Base-by-base conservation (phyloP, 2,113 vertebrate genomes). In the Phrynocephalus versicolor region DNA sequence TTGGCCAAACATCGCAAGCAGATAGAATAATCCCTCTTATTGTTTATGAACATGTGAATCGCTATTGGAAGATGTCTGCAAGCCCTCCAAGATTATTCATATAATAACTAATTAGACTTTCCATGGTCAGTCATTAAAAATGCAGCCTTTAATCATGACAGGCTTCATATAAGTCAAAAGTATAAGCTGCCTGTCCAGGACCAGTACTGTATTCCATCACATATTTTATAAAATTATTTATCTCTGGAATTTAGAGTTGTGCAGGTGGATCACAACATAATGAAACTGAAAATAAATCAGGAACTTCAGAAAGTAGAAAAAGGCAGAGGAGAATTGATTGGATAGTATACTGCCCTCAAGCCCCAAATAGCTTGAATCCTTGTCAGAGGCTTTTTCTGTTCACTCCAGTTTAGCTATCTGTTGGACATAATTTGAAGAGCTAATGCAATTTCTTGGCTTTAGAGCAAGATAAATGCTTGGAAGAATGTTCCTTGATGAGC, bases 401-500 rank as follows among this genome's bases (percentile, higher is more conserved):
- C 64, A 64, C 8, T 60, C 37, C 4, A 13, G 21, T 77, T 41
- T 89, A 84, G 27, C 72, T 69, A 0, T 27, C 76, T 79, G 75
- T 13, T 88, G 78, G 74, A 60, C 23, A 30, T 19, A 15, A 2
- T 78, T 16, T 80, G 76, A 88, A 89, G 77, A 88, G 25, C 71
- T 87, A 82, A 67, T 84, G 64, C 18, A 84, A 88, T 90, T 88
- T 81, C 90, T 72, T 84, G 16, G 30, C 86, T 83, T 64, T 80
- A 88, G 18, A 65, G 72, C 62, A 87, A 89, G 80, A 90, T 88
- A 90, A 89, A 76, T 85, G 45, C 65, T 88, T 89, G 10, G 77
- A 85, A 74, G 45, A 91, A 82, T 79, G n/a, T 90, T 71, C 81
- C 80, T 85, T 10, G 27, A 2, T 65, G 86, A 85, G 57, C 35